Evolutionary conservation across 2,113 vertebrate genomes (phyloP), one percentile per base, ranked within the genome.

Genomic region (Neotoma lepida): DNA sequence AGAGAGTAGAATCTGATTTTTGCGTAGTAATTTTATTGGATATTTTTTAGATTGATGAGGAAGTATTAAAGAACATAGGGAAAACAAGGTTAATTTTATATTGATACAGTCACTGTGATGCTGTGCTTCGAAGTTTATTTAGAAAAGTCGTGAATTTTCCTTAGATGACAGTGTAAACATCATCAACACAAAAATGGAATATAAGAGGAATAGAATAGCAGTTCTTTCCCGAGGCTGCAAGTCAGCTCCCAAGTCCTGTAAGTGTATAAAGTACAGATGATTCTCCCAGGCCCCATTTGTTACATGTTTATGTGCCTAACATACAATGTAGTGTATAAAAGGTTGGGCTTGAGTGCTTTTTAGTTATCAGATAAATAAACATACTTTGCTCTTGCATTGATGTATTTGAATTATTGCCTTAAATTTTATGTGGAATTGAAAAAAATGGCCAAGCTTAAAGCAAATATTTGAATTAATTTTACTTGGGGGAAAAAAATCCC

Each of bases 381-480:
- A 44, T 77, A 15, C 68, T 33, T 71, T 91, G 58, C 77, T 17
- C 30, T 66, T 80, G 18, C 18, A 28, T 85, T 70, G 35, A 15
- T 93, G 8, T 39, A 63, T 91, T 89, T 95, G 58, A 96, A 58
- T 86, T 80, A 70, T 33, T 84, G 51, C 89, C 44, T 87, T 68
- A 84, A 89, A 68, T 89, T 82, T 94, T 89, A 30, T 54, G 20
- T 35, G 44, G 87, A 54, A 54, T 14, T 73, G 8, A 88, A 90
- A 94, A 7, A 61, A 92, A 86, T 35, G 3, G n/a, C 22, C 78
- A 90, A 92, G 39, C 24, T 68, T 96, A 68, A 91, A 84, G 44
- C 64, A 88, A 88, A 68, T 86, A 88, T 35, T 90, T 93, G 35
- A 95, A 49, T 92, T 88, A 90, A 84, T 84, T 44, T 63, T 84